phyloP scores from a whole-genome alignment of 23 tunicate genomes.

The Ascidia mentula region DNA sequence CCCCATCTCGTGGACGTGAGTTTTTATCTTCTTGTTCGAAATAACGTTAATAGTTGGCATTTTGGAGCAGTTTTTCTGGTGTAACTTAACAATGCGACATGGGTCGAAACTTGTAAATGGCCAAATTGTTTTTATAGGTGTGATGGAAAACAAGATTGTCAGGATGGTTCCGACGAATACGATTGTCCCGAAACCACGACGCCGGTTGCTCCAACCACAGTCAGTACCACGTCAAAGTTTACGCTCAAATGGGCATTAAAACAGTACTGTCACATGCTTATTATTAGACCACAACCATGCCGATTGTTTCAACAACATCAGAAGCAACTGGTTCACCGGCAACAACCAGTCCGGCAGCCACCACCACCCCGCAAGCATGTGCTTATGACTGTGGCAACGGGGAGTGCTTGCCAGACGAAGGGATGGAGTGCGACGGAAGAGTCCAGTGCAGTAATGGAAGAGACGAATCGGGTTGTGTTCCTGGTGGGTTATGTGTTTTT shows the following conservation, averaged over 20 bases:
- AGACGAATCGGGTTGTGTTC: constrained; percentile 61
- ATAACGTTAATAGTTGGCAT: not conserved
- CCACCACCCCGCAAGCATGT: constrained; percentile 33
- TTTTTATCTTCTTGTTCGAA: not conserved
- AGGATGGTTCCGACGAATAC: constrained; percentile 61
- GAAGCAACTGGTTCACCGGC: not conserved
- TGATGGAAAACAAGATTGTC: constrained; percentile 73
- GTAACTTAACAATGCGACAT: not conserved
- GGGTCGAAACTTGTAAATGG: not conserved
- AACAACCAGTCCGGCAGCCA: not conserved
- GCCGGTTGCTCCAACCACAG: constrained; percentile 11
- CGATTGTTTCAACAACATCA: too few relatives aligned
- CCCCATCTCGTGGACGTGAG: constrained; percentile 53
- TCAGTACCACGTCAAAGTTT: too few relatives aligned
- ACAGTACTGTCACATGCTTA: not conserved
- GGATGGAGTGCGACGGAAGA: constrained; percentile 68
- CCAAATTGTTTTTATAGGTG: constrained; percentile 32
- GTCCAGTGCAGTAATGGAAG: constrained; percentile 74
- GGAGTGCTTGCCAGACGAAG: constrained; percentile 53
- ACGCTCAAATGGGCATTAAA: too few relatives aligned
- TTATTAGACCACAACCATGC: not conserved
- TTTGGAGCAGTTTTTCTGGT: too few relatives aligned
- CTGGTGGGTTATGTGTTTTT: too few relatives aligned
- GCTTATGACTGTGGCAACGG: constrained; percentile 63
- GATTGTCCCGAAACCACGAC: constrained; percentile 40